Percentiles rank a stretch among this genome's conserved stretches.
phyloP scores from a whole-genome alignment of 2,113 vertebrate genomes.

The Otocyon megalotis region DNA sequence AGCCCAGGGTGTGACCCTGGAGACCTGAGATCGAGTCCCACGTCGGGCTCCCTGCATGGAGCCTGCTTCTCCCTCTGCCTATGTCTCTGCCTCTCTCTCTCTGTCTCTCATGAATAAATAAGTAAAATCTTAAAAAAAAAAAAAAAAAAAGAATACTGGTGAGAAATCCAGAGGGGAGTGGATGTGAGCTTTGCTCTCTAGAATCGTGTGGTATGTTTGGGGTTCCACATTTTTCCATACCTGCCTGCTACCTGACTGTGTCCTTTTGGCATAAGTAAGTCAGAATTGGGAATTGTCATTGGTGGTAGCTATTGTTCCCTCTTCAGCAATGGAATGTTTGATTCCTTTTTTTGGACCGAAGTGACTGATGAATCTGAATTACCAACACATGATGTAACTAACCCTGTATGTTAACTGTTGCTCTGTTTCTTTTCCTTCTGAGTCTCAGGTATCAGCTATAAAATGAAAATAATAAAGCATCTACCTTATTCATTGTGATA shows the following conservation, averaged over 20 bases:
- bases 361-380: neutral
- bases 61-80: too few relatives aligned
- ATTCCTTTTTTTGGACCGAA: slow-evolving; percentile 3
- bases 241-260: neutral
- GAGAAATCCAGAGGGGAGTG: neutral
- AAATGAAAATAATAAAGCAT: neutral
- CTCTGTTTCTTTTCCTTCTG: neutral
- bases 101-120: too few relatives aligned
- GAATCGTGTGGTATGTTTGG: neutral
- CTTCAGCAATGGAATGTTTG: neutral
- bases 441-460: neutral
- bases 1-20: too few relatives aligned
- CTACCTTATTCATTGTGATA: neutral
- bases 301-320: too few relatives aligned
- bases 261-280: neutral
- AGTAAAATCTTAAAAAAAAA: too few relatives aligned
- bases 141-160: neutral
- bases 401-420: neutral
- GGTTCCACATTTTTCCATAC: neutral
- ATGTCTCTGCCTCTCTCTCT: too few relatives aligned
- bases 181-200: neutral
- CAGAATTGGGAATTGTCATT: neutral
- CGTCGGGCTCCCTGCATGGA: too few relatives aligned
- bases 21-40: too few relatives aligned
- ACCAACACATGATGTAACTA: neutral